phyloP scores from a whole-genome alignment of 2,113 vertebrate genomes.

The Falco punctatus region DNA sequence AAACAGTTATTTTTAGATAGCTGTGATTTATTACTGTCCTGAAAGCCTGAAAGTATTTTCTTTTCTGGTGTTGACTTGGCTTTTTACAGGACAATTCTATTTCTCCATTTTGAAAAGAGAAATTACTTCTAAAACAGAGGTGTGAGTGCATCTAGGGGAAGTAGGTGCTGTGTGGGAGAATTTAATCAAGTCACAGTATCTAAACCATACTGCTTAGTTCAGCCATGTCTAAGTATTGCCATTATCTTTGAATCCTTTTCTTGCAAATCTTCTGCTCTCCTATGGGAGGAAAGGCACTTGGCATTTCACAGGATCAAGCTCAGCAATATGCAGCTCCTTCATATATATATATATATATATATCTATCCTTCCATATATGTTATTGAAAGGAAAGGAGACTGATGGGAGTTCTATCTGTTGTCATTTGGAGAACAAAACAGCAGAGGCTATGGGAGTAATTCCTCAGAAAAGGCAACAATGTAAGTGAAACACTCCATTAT shows the following conservation, averaged over 20 bases:
- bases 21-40: background rate
- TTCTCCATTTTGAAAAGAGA: background rate
- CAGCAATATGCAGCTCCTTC: background rate
- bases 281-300: background rate
- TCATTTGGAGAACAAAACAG: background rate
- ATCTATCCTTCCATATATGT: too few species aligned
- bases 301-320: background rate
- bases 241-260: background rate
- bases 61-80: background rate
- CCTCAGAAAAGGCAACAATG: background rate
- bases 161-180: accelerated
- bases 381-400: background rate
- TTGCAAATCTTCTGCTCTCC: background rate
- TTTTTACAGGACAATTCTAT: background rate
- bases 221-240: background rate
- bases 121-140: background rate
- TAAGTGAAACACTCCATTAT: background rate
- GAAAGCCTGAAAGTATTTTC: background rate
- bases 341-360: too few species aligned
- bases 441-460: background rate
- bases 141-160: background rate
- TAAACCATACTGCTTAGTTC: background rate
- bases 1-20: background rate
- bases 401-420: background rate
- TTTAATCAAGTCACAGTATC: background rate